Conservation (phyloP, 2,888 invertebrate genomes). For the Acanthopleura granulata region DNA sequence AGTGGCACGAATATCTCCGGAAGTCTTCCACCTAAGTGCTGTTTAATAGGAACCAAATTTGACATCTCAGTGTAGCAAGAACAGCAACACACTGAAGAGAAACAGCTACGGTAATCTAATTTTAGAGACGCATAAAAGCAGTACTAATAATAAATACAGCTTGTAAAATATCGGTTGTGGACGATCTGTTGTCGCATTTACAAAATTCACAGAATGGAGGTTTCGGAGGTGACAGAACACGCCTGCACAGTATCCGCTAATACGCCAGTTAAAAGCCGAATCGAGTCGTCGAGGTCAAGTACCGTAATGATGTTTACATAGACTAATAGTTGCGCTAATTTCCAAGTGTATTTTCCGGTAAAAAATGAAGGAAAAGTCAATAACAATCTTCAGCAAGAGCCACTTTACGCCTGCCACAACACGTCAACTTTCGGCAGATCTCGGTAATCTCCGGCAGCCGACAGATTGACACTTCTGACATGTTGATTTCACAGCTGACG, state of each 20-base stretch:
- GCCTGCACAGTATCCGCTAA: too few relatives aligned
- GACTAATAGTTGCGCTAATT: slow-evolving; percentile 11
- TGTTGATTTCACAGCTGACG: slow-evolving; percentile 20
- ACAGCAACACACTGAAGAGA: not conserved
- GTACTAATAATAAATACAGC: not conserved
- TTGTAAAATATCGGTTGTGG: too few relatives aligned
- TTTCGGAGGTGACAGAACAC: not conserved
- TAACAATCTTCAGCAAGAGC: not conserved
- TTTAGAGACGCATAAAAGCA: not conserved
- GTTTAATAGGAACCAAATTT: not conserved
- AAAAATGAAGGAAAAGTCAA: not conserved
- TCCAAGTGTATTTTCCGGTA: not conserved
- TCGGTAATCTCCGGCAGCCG: slow-evolving; percentile 1
- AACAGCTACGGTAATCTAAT: not conserved
- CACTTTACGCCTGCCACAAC: not conserved
- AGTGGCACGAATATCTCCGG: not conserved
- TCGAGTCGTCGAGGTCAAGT: not conserved
- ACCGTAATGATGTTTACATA: slow-evolving; percentile 6
- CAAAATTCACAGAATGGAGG: not conserved
- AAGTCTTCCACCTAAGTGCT: not conserved
- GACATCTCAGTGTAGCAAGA: not conserved
- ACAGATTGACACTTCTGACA: slow-evolving; percentile 17
- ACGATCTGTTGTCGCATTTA: too few relatives aligned
- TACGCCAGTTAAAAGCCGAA: too few relatives aligned
- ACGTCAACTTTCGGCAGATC: not conserved